These are phyloP conservation scores for Gymnobelideus leadbeateri DNA, from an alignment of 2,113 vertebrate species.

Conservation along the genomic window DNA sequence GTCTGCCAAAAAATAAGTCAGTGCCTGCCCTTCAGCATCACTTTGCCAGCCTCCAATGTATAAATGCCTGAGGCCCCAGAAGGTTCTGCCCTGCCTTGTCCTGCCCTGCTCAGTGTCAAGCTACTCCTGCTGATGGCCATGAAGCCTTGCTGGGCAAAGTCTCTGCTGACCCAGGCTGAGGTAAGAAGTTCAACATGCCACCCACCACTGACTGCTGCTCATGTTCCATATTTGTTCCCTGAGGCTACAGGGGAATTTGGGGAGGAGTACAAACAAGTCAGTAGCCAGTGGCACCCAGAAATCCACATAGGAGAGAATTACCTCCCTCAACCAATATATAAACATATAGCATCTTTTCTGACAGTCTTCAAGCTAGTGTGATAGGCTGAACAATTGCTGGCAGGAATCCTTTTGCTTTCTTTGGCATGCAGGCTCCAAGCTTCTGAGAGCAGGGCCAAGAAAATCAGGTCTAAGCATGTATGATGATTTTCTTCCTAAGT, in stretches of 20 bases:
- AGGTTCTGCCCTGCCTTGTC: background rate
- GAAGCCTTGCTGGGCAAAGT: background rate
- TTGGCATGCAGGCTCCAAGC: slow-evolving; percentile 92
- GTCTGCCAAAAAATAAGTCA: background rate
- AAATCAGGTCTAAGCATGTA: slow-evolving; percentile 96
- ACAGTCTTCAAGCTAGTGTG: slow-evolving; percentile 94
- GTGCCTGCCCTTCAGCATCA: too few species aligned
- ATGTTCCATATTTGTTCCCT: slow-evolving; percentile 86
- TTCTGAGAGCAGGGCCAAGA: slow-evolving; percentile 95
- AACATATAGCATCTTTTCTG: slow-evolving; percentile 92
- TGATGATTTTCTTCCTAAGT: slow-evolving; percentile 98
- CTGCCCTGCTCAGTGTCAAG: background rate
- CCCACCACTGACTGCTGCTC: background rate
- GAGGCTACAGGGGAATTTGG: slow-evolving; percentile 97
- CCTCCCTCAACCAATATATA: slow-evolving; percentile 91
- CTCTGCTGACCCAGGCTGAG: background rate
- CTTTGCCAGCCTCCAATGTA: too few species aligned
- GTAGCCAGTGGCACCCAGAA: slow-evolving; percentile 97
- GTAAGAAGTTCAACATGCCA: background rate
- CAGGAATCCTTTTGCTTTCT: slow-evolving; percentile 91
- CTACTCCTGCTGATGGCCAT: background rate
- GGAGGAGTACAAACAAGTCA: slow-evolving; percentile 95
- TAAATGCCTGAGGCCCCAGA: too few species aligned
- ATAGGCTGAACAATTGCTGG: slow-evolving; percentile 93
- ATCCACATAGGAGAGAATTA: slow-evolving; percentile 96